Evolutionary conservation across 2,888 invertebrate genomes (phyloP), one percentile per base, ranked within the genome.

Genomic region (Polymixis flavicincta): DNA sequence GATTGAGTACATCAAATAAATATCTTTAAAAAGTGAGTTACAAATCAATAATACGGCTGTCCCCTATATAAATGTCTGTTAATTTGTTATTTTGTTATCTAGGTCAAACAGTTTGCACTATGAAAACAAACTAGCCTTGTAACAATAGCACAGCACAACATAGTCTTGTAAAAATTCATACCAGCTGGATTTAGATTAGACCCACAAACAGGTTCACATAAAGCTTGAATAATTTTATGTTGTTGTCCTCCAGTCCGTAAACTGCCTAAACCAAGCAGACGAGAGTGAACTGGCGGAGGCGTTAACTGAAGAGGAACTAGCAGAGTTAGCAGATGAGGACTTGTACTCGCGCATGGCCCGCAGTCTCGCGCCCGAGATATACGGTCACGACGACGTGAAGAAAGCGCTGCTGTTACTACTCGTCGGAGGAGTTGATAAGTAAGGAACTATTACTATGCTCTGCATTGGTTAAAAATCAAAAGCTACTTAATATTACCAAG

Each of bases 341-440:
- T 98, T 99, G 92, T 99, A 99, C 93, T 98, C 98, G 48, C 98
- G 98, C 89, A 97, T 99, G 92, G 99, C 99, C 0, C 97, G 97
- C 77, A 99, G 99, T 79, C 97, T 99, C 85, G 99, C 99, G 3
- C 99, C 99, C 0, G 99, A 99, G 97, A 99, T 99, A 90, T 99
- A 99, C 92, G 99, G 99, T 0, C 99, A 99, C 90, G 98, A 99
- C 89, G 99, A 99, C 94, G 98, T 99, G 0, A 99, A 99, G 95
- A 99, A 99, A 92, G 99, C 99, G 0, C 94, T 99, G 68, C 94
- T 99, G 59, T 94, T 99, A 83, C 96, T 99, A 69, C 97, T 99
- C 0, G 99, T 99, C 0, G 98, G 99, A 7, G 98, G 98, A 11
- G 99, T 99, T 3, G 99, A 99, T 93, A 97, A 98, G 95, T 97